phyloP scores from a whole-genome alignment of 2,113 vertebrate species.

The Piprites chloris region DNA sequence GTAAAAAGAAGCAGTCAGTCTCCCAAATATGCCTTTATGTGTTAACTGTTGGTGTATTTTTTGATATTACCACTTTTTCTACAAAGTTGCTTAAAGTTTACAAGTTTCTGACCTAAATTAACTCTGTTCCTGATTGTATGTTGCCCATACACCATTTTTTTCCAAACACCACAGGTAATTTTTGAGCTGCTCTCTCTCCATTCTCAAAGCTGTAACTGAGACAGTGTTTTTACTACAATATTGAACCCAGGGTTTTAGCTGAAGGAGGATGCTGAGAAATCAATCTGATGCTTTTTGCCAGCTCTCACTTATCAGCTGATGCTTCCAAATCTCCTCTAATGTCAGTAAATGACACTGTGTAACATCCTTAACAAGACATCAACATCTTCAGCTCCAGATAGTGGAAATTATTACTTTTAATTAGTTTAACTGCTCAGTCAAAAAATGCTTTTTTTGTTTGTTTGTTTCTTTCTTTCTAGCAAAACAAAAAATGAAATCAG shows the following conservation, averaged over 20 bases:
- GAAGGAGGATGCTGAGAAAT: background rate
- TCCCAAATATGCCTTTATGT: background rate
- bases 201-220: background rate
- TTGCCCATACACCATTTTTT: background rate
- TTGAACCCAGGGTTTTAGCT: background rate
- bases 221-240: background rate
- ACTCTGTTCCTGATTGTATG: too few relatives aligned
- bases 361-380: constrained; percentile 10
- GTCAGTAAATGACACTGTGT: background rate
- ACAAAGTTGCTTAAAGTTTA: background rate
- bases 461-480: background rate
- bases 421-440: constrained; percentile 19
- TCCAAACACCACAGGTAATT: background rate
- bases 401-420: constrained; percentile 33
- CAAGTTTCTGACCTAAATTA: background rate
- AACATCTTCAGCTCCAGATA: background rate
- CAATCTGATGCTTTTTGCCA: constrained; percentile 11
- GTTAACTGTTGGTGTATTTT: background rate
- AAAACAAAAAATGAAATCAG: constrained; percentile 18
- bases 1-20: background rate
- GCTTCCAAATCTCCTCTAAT: background rate
- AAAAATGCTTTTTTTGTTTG: background rate
- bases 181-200: background rate
- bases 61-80: background rate
- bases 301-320: background rate